A percentile compares a stretch with the other conserved stretches of the same genome.
Conservation (phyloP, 2,888 invertebrate species). For the Coelopa pilipes region DNA sequence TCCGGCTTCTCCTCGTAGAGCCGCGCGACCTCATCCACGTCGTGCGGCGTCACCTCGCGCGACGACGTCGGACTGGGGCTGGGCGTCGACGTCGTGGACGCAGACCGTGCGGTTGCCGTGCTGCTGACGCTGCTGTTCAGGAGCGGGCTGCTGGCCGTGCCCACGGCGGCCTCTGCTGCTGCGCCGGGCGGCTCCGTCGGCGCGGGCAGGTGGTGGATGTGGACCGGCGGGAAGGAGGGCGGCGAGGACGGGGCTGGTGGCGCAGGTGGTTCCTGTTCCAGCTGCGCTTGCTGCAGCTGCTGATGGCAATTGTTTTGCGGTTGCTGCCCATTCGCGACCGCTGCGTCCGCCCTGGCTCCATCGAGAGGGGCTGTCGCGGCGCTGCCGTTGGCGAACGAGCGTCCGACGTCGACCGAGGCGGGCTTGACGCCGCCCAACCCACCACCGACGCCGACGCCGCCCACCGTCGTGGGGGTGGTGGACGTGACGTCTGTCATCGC, state of each 20-base stretch:
- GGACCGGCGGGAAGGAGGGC: conserved; percentile 12
- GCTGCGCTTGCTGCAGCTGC: conserved; percentile 39
- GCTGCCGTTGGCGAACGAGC: conserved; percentile 42
- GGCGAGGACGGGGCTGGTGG: conserved; percentile 3
- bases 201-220: conserved; percentile 1
- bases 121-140: conserved; percentile 5
- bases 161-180: neutral
- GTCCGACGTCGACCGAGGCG: neutral
- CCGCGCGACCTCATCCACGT: conserved; percentile 65
- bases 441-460: conserved; percentile 1
- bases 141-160: neutral
- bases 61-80: neutral
- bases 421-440: neutral
- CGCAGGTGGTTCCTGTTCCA: conserved; percentile 30
- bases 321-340: conserved; percentile 42
- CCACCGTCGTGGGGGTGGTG: neutral
- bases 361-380: conserved; percentile 30
- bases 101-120: neutral
- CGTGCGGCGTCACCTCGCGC: conserved; percentile 53
- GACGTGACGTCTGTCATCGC: too few species aligned
- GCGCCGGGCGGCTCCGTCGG: neutral
- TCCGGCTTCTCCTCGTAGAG: conserved; percentile 74
- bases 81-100: conserved; percentile 16
- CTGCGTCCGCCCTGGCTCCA: too few species aligned
- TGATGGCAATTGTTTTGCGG: conserved; percentile 11